Evolutionary conservation across 2,888 invertebrate genomes (phyloP), one percentile per base, ranked within the genome.

Genomic region (Diogma glabrata): DNA sequence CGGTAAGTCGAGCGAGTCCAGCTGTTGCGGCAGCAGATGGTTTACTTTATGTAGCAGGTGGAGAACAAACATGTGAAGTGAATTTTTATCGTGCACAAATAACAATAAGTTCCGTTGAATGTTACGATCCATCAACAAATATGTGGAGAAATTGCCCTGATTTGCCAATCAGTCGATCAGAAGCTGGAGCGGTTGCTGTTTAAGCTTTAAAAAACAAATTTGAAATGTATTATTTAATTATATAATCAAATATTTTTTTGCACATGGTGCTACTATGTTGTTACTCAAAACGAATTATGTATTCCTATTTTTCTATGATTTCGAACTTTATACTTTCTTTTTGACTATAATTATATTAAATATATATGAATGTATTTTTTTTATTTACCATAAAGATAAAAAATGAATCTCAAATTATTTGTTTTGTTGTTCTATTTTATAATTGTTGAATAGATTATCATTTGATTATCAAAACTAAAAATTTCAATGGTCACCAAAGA

Each of bases 11-110:
- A 52, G 86, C 87, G 51, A 86, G 86, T 57, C 88, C 90, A 40
- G 88, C 88, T 20, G 89, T 89, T 28, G 87, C 87, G 49, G 85
- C 88, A 46, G 84, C 86, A 8, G 87, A 88, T 67, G 87, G 88
- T 23, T 72, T 81, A 58, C 73, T 91, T 20, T 87, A 89, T 65
- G 89, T 84, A 51, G 87, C 88, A 59, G 91, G 91, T 49, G 91
- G 91, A 33, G 85, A 87, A 72, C 84, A 86, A 72, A 85, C 84
- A 54, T 81, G 83, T 63, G 84, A 82, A 63, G 82, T 82, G 56
- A 79, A 82, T 65, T 90, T 90, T 71, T 90, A 88, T 73, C 79
- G 88, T 59, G 87, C 87, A 49, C 86, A 88, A 66, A 82, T 86
- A 59, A 86, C 91, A 38, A 82, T 92, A 56, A 79, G 85, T 57